Evolutionary conservation across 2,113 vertebrate genomes (phyloP).

Genomic region (Ammospiza caudacuta): DNA sequence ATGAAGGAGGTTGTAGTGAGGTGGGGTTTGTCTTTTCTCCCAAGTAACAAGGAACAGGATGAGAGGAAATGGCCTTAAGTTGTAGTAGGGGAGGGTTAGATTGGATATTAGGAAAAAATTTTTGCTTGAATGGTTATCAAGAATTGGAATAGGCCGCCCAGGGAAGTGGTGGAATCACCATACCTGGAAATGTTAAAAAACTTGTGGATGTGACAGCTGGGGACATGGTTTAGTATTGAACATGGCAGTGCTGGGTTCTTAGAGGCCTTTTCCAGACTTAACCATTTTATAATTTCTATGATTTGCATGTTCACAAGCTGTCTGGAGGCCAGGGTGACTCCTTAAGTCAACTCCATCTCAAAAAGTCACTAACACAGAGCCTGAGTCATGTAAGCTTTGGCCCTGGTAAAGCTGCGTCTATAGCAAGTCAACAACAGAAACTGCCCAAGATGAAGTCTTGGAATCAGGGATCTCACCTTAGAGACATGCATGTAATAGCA

Average conservation of each 20-base stretch:
- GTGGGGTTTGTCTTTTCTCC: not conserved
- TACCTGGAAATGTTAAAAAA: not conserved
- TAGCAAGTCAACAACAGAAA: not conserved
- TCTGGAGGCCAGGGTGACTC: not conserved
- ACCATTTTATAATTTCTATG: not conserved
- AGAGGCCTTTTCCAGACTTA: not conserved
- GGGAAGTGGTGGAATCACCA: not conserved
- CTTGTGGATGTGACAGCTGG: not conserved
- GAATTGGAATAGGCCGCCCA: not conserved
- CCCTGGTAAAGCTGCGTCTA: not conserved
- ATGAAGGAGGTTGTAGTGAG: not conserved
- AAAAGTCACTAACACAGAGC: not conserved
- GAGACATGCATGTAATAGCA: not conserved
- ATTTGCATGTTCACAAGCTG: fast-evolving
- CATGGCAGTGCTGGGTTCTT: not conserved
- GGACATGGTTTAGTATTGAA: not conserved
- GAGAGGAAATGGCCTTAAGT: not conserved
- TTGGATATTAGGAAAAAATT: not conserved
- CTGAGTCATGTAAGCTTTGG: not conserved
- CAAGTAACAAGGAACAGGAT: not conserved
- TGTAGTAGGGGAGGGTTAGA: not conserved
- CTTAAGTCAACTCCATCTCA: not conserved
- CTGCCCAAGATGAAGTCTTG: not conserved
- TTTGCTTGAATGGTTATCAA: not conserved
- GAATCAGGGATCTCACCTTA: not conserved